Conservation (phyloP, 2,888 invertebrate species). For the Ptychoptera contaminata region DNA sequence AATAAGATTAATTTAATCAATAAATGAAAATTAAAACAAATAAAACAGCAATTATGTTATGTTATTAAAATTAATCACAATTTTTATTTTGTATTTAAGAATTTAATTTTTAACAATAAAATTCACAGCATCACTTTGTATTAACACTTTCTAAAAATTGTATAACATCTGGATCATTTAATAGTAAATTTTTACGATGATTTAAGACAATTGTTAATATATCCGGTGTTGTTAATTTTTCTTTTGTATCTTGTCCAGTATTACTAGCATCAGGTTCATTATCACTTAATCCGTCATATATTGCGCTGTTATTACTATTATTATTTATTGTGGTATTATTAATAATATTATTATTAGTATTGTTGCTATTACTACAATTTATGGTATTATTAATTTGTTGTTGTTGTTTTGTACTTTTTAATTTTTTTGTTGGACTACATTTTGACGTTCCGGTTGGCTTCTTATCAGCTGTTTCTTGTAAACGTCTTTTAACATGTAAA, state of each 20-base stretch:
- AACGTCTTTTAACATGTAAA: conserved; percentile 24
- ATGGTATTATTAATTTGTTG: background rate
- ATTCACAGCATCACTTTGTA: too few relatives aligned
- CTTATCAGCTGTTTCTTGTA: conserved; percentile 18
- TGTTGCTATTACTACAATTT: background rate
- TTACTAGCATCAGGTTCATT: conserved; percentile 6
- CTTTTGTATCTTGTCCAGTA: conserved; percentile 9
- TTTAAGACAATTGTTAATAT: conserved; percentile 22
- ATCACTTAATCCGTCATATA: conserved; percentile 3
- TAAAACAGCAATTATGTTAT: too few relatives aligned
- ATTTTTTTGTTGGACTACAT: background rate
- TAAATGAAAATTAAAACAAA: too few relatives aligned
- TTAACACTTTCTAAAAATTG: conserved; percentile 17
- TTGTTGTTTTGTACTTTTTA: background rate
- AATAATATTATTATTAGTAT: background rate
- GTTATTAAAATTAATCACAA: too few relatives aligned
- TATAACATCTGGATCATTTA: conserved; percentile 24
- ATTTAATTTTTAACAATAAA: too few relatives aligned
- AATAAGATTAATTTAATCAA: too few relatives aligned
- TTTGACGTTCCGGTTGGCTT: background rate
- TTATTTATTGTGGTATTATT: background rate
- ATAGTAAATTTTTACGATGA: conserved; percentile 21
- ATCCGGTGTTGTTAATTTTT: conserved; percentile 24
- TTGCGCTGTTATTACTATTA: background rate
- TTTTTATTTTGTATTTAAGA: too few relatives aligned